phyloP scores from a whole-genome alignment of 2,888 invertebrate genomes.

The Germaria angustata region DNA sequence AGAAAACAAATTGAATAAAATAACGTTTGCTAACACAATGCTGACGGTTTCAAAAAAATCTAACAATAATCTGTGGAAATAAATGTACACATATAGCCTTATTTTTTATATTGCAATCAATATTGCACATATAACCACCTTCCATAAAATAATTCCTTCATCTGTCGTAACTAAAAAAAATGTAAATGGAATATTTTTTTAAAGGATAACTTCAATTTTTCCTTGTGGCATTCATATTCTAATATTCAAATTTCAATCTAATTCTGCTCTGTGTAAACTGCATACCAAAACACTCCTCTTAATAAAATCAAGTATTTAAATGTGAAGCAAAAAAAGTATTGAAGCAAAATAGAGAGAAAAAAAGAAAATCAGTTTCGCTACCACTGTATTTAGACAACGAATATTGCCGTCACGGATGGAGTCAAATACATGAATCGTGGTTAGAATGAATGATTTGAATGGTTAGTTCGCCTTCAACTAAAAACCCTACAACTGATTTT shows the following conservation, averaged over 20 bases:
- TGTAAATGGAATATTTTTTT: too few relatives aligned
- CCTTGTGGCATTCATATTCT: background rate
- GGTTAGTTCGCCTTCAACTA: slow-evolving; percentile 59
- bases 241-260: slow-evolving; percentile 16
- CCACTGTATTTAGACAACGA: slow-evolving; percentile 44
- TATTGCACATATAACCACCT: too few relatives aligned
- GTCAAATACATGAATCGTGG: slow-evolving; percentile 64
- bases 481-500: slow-evolving; percentile 60
- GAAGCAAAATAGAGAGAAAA: background rate
- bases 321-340: background rate
- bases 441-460: slow-evolving; percentile 61
- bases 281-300: slow-evolving; percentile 6
- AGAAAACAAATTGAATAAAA: too few relatives aligned
- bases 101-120: too few relatives aligned
- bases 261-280: slow-evolving; percentile 1
- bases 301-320: slow-evolving; percentile 27
- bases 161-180: too few relatives aligned
- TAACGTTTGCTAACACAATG: too few relatives aligned
- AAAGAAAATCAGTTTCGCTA: slow-evolving; percentile 27
- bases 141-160: background rate
- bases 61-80: too few relatives aligned
- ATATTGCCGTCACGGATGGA: slow-evolving; percentile 53
- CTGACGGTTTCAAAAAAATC: too few relatives aligned
- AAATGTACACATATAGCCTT: too few relatives aligned
- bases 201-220: background rate